phyloP scores from a whole-genome alignment of 2,888 invertebrate species.

The Drosophila bunnanda region DNA sequence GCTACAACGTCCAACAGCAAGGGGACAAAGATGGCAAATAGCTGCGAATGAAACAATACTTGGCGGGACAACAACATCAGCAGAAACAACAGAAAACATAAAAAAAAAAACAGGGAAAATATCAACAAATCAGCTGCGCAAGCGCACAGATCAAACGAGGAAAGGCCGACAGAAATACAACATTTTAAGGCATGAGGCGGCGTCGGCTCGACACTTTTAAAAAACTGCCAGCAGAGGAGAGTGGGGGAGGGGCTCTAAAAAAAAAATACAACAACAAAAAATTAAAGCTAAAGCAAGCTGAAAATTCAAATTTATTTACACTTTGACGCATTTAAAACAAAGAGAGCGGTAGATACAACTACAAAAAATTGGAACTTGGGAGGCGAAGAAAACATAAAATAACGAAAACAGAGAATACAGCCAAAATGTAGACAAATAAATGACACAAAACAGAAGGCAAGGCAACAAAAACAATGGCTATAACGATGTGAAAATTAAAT shows the following conservation, averaged over 20 bases:
- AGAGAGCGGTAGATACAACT: constrained; percentile 62
- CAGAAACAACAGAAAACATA: constrained; percentile 44
- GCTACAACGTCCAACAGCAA: constrained; percentile 7
- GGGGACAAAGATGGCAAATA: constrained; percentile 60
- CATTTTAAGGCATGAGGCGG: constrained; percentile 34
- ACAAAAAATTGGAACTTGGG: constrained; percentile 39
- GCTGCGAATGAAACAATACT: constrained; percentile 71
- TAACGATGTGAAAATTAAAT: constrained; percentile 80
- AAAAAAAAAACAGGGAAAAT: constrained; percentile 58
- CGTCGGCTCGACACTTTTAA: constrained; percentile 49
- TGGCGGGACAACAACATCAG: constrained; percentile 64
- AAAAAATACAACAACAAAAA: constrained; percentile 21
- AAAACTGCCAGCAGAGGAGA: constrained; percentile 54
- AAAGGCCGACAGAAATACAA: constrained; percentile 57
- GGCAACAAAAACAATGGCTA: constrained; percentile 49
- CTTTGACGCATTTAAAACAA: constrained; percentile 80
- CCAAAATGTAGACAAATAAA: constrained; percentile 74
- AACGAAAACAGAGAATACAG: constrained; percentile 43
- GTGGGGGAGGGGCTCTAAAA: constrained; percentile 26
- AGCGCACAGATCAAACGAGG: constrained; percentile 77
- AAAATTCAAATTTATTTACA: constrained; percentile 81
- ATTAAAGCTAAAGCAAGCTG: constrained; percentile 79
- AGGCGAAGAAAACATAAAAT: constrained; percentile 44
- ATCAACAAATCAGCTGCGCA: constrained; percentile 80
- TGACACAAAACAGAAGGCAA: constrained; percentile 59